Evolutionary conservation across 2,113 vertebrate species (phyloP).

Genomic region (Chaenogobius annularis): DNA sequence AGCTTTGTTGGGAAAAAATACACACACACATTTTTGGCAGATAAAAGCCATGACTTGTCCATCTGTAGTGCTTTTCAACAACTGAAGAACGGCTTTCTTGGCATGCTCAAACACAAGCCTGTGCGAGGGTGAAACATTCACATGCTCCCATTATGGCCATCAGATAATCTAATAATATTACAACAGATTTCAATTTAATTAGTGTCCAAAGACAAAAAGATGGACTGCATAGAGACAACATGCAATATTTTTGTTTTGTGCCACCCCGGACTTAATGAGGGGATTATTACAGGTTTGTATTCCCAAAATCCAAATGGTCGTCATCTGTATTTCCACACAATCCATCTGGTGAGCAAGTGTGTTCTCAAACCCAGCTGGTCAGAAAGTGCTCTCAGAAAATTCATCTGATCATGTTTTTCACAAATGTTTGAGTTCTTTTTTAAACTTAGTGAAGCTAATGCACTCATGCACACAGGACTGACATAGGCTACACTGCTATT

Average conservation of each 20-base stretch:
- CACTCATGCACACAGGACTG: background rate
- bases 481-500: background rate
- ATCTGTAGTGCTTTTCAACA: conserved; percentile 66
- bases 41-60: conserved; percentile 55
- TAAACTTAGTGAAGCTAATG: conserved; percentile 1
- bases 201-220: conserved; percentile 23
- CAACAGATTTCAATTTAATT: conserved; percentile 28
- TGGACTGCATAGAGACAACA: conserved; percentile 19
- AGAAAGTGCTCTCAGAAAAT: conserved; percentile 46
- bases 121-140: conserved; percentile 37
- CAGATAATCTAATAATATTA: conserved; percentile 23
- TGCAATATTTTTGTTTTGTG: conserved; percentile 35
- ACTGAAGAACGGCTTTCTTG: conserved; percentile 57
- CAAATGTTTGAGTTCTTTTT: conserved; percentile 2
- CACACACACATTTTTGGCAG: conserved; percentile 59
- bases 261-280: conserved; percentile 31
- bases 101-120: conserved; percentile 33
- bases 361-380: conserved; percentile 60
- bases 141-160: conserved; percentile 41
- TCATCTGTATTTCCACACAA: conserved; percentile 49
- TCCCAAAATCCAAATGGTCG: conserved; percentile 41
- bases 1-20: conserved; percentile 68
- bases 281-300: conserved; percentile 28
- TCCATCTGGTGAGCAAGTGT: conserved; percentile 59
- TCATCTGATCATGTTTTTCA: conserved; percentile 44